Base-by-base conservation (phyloP, 2,888 invertebrate genomes). In the Notodonta dromedarius region DNA sequence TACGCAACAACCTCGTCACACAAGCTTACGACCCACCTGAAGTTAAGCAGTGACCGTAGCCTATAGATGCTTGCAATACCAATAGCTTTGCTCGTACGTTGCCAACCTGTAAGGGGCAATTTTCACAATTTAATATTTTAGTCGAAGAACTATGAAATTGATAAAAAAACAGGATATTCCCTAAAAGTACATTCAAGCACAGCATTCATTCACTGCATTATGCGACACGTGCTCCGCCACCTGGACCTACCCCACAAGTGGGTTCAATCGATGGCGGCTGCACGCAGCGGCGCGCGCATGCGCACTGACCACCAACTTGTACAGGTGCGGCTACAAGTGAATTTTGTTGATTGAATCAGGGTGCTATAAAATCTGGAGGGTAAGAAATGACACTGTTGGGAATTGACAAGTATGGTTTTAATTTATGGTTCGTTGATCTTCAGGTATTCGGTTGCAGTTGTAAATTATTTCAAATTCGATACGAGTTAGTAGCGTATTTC, bases 201-300 rank as follows among this genome's bases (percentile, higher is more conserved):
- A 55, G 44, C 57, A 60, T 75, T 69, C 84, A 86, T 84, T 82
- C 73, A 52, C 7, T 32, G 13, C 32, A 80, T 69, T 82, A 57
- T 69, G 73, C 65, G 70, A 62, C 73, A 71, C 89, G 87, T 88
- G 90, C 78, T 71, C n/a, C 56, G 52, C 42, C 44, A 63, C 76
- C 87, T 77, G 80, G 89, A 90, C 90, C 91, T 91, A 89, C 89
- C 91, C 83, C 88, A 92, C 86, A 78, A 88, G 83, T 90, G 87
- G 77, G 79, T 70, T 68, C 71, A 80, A 89, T 89, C 90, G 88
- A 93, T 93, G 88, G 79, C 76, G 76, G 76, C 61, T 67, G 80
- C 82, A 84, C 85, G 85, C 86, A 85, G 83, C 77, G 77, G 57
- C 70, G 71, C 85, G 86, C 91, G 91, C 91, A 88, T 81, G 80